phyloP scores from a whole-genome alignment of 1,140 invertebrate species.

The Dryas iulia region DNA sequence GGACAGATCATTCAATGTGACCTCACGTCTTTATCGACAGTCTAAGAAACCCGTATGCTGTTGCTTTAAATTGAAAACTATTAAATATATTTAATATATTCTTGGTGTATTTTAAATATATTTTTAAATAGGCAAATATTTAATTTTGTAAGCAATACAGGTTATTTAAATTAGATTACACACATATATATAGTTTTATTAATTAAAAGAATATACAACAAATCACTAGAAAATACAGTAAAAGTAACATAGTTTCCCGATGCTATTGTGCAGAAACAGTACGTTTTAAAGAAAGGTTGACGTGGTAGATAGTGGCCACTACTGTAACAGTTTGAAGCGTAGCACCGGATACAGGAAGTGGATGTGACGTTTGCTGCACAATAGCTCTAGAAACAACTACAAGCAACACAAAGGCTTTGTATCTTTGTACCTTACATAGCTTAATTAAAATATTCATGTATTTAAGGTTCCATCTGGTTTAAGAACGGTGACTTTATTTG shows the following conservation, averaged over 20 bases:
- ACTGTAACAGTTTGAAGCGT: conserved; percentile 19
- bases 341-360: conserved; percentile 30
- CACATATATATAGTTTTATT: too few relatives aligned
- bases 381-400: conserved; percentile 31
- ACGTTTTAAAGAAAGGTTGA: conserved; percentile 20
- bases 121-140: too few relatives aligned
- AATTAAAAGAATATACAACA: too few relatives aligned
- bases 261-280: background rate
- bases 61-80: background rate
- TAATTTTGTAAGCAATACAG: too few relatives aligned
- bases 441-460: conserved; percentile 25
- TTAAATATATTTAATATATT: background rate
- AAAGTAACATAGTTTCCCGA: background rate
- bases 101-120: too few relatives aligned
- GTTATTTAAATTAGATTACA: too few relatives aligned
- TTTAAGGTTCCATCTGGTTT: background rate
- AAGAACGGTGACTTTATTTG: background rate
- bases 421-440: conserved; percentile 17
- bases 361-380: conserved; percentile 27
- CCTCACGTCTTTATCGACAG: background rate
- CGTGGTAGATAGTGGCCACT: conserved; percentile 26
- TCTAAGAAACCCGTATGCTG: background rate
- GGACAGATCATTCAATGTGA: background rate
- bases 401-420: conserved; percentile 16
- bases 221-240: background rate